Evolutionary conservation across 2,797 vertebrate species (phyloP).

Genomic region (Chromis chromis): DNA sequence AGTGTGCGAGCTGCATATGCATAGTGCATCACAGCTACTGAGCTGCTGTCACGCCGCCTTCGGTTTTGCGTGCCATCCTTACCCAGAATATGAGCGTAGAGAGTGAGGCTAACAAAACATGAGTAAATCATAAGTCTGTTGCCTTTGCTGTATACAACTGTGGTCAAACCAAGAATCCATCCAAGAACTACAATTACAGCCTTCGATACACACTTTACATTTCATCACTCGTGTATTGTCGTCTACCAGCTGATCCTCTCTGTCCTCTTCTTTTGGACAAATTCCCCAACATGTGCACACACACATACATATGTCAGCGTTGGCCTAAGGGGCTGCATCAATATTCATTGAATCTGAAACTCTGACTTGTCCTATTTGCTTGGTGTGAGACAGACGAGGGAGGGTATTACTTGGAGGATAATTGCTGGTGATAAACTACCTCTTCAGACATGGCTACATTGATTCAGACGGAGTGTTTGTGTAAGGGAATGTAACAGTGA

Average conservation of each 20-base stretch:
- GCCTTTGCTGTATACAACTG: conserved; percentile 12
- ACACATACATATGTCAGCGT: conserved; percentile 48
- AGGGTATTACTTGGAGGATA: conserved; percentile 65
- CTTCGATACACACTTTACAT: conserved; percentile 38
- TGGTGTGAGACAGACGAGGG: conserved; percentile 43
- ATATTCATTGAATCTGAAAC: conserved; percentile 74
- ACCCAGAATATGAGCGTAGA: background rate
- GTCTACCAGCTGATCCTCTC: conserved; percentile 39
- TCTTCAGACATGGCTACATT: conserved; percentile 65
- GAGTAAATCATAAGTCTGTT: conserved; percentile 22
- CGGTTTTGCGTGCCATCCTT: background rate
- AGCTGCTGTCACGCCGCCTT: background rate
- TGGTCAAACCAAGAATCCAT: conserved; percentile 30
- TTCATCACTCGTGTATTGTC: conserved; percentile 17
- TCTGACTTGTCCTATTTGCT: conserved; percentile 64
- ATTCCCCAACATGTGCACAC: conserved; percentile 12
- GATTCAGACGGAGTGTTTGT: conserved; percentile 69
- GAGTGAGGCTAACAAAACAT: background rate
- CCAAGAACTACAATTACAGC: conserved; percentile 43
- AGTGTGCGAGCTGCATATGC: conserved; percentile 11
- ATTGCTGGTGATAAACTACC: conserved; percentile 77
- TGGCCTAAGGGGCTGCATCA: conserved; percentile 60
- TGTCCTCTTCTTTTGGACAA: conserved; percentile 26
- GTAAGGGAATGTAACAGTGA: conserved; percentile 73
- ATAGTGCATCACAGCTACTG: conserved; percentile 3